Evolutionary conservation across 2,888 invertebrate genomes (phyloP), one percentile per base, ranked within the genome.

Genomic region (Brachyptera risi): DNA sequence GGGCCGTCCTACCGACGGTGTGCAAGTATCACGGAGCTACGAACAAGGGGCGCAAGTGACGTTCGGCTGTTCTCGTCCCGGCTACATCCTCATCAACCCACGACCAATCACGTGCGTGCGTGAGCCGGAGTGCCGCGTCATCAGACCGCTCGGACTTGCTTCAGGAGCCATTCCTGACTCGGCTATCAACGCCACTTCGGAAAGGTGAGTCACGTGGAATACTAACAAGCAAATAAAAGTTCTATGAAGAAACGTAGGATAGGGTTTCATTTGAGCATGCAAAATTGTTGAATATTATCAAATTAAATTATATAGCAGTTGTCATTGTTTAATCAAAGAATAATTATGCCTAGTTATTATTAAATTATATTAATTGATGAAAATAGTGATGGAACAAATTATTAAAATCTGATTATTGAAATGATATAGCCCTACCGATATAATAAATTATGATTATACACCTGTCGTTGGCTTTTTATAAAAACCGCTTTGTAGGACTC

Each of bases 181-280:
- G 1, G 94, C 96, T 1, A 96, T 97, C 59, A 96, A 96, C 72
- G 94, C 94, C 0, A 96, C 96, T 0, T 95, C 95, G 11, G 94
- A 94, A 76, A 80, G 92, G 71, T 73, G 63, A 60, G 19, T 7
- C 9, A 61, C 27, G 15, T n/a, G n/a, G n/a, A n/a, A n/a, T n/a
- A n/a, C n/a, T n/a, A n/a, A n/a, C n/a, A n/a, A n/a, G n/a, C n/a
- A n/a, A n/a, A n/a, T n/a, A n/a, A n/a, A n/a, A n/a, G n/a, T n/a
- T n/a, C n/a, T n/a, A n/a, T n/a, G n/a, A n/a, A n/a, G n/a, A n/a
- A n/a, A n/a, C n/a, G n/a, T n/a, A n/a, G n/a, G n/a, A n/a, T n/a
- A n/a, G n/a, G n/a, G n/a, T n/a, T n/a, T n/a, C n/a, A n/a, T n/a
- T n/a, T n/a, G n/a, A n/a, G n/a, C n/a, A n/a, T n/a, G n/a, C n/a